Conservation (phyloP, 1,140 invertebrate genomes). For the Microplitis mediator region DNA sequence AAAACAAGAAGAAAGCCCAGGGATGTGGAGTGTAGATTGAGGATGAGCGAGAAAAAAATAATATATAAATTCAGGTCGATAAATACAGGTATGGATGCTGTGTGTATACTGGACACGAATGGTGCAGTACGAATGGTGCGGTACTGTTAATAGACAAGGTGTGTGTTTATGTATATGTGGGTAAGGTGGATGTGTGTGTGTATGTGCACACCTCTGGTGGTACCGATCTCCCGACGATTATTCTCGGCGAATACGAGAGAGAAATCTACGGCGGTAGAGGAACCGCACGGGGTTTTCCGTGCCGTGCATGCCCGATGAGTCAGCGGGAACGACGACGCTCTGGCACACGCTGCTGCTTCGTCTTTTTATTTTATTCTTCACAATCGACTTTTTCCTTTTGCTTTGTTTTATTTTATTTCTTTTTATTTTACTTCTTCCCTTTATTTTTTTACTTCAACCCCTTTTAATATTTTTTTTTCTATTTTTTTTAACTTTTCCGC, state of each 20-base stretch:
- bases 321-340: conserved; percentile 30
- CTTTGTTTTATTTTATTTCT: not conserved
- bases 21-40: too few relatives aligned
- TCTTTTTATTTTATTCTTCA: conserved; percentile 13
- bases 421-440: not conserved
- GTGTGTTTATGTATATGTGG: too few relatives aligned
- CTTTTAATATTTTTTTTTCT: not conserved
- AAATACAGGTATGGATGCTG: too few relatives aligned
- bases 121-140: not conserved
- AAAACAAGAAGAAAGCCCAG: too few relatives aligned
- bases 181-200: not conserved
- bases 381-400: conserved; percentile 14
- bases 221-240: conserved; percentile 21
- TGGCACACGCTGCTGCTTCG: conserved; percentile 20
- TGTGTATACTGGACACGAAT: not conserved
- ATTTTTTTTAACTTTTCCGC: not conserved
- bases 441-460: conserved; percentile 13
- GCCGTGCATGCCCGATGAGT: conserved; percentile 36
- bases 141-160: conserved; percentile 15
- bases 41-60: too few relatives aligned
- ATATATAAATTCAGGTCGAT: too few relatives aligned
- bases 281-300: conserved; percentile 27
- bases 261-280: conserved; percentile 18
- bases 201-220: not conserved
- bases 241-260: conserved; percentile 25